Conservation (phyloP, 2,888 invertebrate genomes). For the Eugnorisma glareosa region DNA sequence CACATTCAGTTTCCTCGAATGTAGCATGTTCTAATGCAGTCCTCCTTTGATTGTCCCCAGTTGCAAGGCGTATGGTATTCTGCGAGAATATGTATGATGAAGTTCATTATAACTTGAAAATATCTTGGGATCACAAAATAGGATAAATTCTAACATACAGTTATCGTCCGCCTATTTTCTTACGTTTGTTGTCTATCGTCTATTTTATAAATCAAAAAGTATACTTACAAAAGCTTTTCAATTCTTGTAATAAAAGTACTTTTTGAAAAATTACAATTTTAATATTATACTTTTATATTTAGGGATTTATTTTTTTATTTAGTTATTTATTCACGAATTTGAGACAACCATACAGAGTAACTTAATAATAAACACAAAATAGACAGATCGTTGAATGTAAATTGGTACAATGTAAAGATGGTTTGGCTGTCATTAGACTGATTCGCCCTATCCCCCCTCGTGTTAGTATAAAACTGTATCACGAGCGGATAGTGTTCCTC, state of each 20-base stretch:
- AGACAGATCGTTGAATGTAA: too few species aligned
- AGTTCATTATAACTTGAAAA: constrained; percentile 2
- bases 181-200: background rate
- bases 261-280: background rate
- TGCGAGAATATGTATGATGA: constrained; percentile 7
- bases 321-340: too few species aligned
- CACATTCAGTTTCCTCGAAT: background rate
- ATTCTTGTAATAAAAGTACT: background rate
- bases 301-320: too few species aligned
- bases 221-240: background rate
- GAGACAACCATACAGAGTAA: too few species aligned
- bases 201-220: background rate
- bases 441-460: too few species aligned
- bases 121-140: constrained; percentile 17
- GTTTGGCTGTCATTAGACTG: too few species aligned
- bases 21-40: constrained; percentile 25
- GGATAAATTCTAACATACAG: background rate
- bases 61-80: constrained; percentile 26
- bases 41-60: constrained; percentile 12
- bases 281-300: constrained; percentile 2
- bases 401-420: too few species aligned
- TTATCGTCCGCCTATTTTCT: background rate
- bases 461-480: too few species aligned
- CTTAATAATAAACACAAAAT: too few species aligned
- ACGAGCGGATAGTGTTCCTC: too few species aligned